Evolutionary conservation across 2,888 invertebrate species (phyloP).

Genomic region (Emesis russula): DNA sequence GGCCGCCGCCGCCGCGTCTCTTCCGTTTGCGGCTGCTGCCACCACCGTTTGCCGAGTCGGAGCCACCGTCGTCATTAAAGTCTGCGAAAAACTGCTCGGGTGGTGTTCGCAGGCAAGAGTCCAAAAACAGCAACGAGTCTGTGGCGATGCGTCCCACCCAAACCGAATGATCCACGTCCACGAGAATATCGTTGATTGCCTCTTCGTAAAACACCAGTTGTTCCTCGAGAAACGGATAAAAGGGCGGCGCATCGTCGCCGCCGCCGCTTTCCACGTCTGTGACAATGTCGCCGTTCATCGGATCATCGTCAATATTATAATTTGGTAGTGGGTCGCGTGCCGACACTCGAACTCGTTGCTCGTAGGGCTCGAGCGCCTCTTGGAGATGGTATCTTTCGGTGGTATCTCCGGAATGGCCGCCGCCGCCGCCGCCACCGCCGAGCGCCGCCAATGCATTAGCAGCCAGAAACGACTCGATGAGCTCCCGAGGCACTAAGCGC

Average conservation of each 20-base stretch:
- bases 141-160: conserved; percentile 25
- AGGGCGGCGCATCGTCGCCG: conserved; percentile 21
- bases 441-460: not conserved
- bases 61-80: not conserved
- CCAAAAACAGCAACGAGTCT: conserved; percentile 14
- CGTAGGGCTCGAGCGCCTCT: conserved; percentile 14
- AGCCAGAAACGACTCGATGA: conserved; percentile 31
- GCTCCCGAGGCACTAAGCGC: conserved; percentile 27
- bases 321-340: not conserved
- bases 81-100: conserved; percentile 23
- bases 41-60: not conserved
- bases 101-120: conserved; percentile 18
- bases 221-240: conserved; percentile 29
- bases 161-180: conserved; percentile 25
- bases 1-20: not conserved
- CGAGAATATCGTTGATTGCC: conserved; percentile 1
- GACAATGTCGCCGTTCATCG: not conserved
- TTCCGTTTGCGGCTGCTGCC: not conserved
- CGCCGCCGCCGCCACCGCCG: not conserved
- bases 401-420: not conserved
- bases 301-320: not conserved
- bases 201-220: conserved; percentile 25
- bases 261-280: too few relatives aligned
- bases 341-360: not conserved
- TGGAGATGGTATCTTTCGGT: conserved; percentile 3